Percentiles rank a stretch among this genome's conserved stretches.
Evolutionary conservation across 92 coral and sea anemone genomes (phyloP).

Genomic region (Ricordea florida): DNA sequence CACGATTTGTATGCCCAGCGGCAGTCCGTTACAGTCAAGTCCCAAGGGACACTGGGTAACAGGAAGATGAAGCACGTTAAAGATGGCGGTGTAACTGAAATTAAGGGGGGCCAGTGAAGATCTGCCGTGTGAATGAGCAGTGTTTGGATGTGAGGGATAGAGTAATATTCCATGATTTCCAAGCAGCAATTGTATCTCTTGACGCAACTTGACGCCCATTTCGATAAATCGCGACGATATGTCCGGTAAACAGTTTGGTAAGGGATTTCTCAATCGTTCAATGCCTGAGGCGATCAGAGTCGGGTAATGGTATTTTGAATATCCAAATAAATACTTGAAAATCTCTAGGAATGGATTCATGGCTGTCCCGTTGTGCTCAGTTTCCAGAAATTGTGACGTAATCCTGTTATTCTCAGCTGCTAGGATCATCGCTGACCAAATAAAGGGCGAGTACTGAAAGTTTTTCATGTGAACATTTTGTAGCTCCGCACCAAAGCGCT

Average conservation of each 20-base stretch:
- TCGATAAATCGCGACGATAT: conserved; percentile 67
- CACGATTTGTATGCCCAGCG: conserved; percentile 89
- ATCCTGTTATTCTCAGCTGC: conserved; percentile 61
- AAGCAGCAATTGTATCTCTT: conserved; percentile 70
- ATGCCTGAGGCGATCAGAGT: conserved; percentile 71
- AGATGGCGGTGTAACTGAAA: conserved; percentile 80
- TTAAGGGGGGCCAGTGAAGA: conserved; percentile 73
- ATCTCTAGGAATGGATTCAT: conserved; percentile 78
- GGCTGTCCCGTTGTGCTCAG: conserved; percentile 20
- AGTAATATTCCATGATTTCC: conserved; percentile 74
- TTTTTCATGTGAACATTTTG: conserved; percentile 43
- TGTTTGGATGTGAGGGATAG: conserved; percentile 77
- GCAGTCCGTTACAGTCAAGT: conserved; percentile 72
- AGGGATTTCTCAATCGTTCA: conserved; percentile 41
- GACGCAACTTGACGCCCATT: conserved; percentile 71
- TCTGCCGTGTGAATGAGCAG: conserved; percentile 71
- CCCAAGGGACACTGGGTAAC: conserved; percentile 95
- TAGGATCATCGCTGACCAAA: conserved; percentile 76
- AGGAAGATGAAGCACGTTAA: conserved; percentile 77
- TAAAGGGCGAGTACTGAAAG: conserved; percentile 73
- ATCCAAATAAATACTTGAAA: conserved; percentile 70
- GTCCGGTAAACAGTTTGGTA: conserved; percentile 52
- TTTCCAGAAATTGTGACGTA: conserved; percentile 56
- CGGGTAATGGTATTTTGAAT: conserved; percentile 77
- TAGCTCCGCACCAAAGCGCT: conserved; percentile 49